Conservation (phyloP, 2,797 vertebrate genomes). For the Acridotheres tristis region DNA sequence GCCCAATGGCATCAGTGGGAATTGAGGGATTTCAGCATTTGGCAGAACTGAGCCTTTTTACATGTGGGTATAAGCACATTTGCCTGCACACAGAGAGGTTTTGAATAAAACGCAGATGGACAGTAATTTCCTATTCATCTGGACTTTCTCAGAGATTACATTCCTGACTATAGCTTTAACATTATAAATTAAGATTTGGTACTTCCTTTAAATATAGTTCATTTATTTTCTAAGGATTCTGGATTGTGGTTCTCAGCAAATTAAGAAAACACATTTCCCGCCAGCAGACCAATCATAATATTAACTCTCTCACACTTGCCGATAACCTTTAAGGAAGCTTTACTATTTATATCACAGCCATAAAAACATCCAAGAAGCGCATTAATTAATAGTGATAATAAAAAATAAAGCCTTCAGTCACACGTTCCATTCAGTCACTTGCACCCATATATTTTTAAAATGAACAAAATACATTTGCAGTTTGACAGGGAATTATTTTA, state of each 20-base stretch:
- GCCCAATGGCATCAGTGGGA: background rate
- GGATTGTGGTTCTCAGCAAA: background rate
- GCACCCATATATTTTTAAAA: slow-evolving; percentile 62
- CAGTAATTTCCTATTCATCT: background rate
- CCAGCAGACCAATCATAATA: background rate
- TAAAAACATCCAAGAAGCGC: background rate
- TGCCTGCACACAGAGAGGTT: background rate
- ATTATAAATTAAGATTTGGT: background rate
- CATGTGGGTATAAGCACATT: background rate
- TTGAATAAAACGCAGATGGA: background rate
- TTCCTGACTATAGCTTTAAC: background rate
- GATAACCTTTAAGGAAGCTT: slow-evolving; percentile 27
- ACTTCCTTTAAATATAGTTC: background rate
- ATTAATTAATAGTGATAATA: slow-evolving; percentile 41
- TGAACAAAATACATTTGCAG: slow-evolving; percentile 23
- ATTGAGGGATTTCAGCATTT: background rate
- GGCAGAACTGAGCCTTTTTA: background rate
- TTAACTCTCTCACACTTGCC: background rate
- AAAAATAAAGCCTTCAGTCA: slow-evolving; percentile 50
- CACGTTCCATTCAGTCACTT: slow-evolving; percentile 33
- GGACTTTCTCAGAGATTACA: background rate
- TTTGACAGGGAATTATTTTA: slow-evolving; percentile 61
- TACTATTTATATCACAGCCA: slow-evolving; percentile 31
- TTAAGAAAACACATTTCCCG: background rate
- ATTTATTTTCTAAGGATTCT: slow-evolving; percentile 1